Evolutionary conservation across 2,888 invertebrate genomes (phyloP).

Genomic region (Acleris cristana): DNA sequence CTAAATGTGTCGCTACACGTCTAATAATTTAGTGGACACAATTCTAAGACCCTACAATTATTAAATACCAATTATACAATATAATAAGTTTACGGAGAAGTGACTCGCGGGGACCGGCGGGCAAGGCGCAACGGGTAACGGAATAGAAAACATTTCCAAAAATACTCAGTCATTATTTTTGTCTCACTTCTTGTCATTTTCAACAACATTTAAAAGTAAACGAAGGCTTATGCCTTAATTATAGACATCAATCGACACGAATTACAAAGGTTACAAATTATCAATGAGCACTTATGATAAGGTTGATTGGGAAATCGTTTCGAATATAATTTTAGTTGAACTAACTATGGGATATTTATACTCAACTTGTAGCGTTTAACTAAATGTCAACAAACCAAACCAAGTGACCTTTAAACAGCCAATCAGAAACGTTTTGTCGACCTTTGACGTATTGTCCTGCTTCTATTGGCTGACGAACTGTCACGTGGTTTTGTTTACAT

Average conservation of each 20-base stretch:
- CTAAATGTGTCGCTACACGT: slow-evolving; percentile 42
- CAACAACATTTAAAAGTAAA: slow-evolving; percentile 51
- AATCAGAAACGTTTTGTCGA: too few relatives aligned
- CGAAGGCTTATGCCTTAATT: slow-evolving; percentile 18
- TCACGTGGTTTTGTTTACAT: too few relatives aligned
- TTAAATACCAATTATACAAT: slow-evolving; percentile 49
- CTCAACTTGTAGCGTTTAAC: too few relatives aligned
- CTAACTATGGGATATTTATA: too few relatives aligned
- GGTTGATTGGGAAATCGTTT: slow-evolving; percentile 5
- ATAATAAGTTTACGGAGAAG: slow-evolving; percentile 25
- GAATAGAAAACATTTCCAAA: slow-evolving; percentile 63
- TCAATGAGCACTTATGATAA: slow-evolving; percentile 18
- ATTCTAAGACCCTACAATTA: slow-evolving; percentile 52
- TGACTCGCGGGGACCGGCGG: background rate
- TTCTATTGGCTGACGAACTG: too few relatives aligned
- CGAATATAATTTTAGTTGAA: background rate
- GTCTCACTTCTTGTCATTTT: slow-evolving; percentile 70
- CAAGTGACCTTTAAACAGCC: too few relatives aligned
- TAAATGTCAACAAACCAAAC: too few relatives aligned
- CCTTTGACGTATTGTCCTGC: too few relatives aligned
- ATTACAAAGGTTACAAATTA: slow-evolving; percentile 9
- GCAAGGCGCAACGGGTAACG: slow-evolving; percentile 42
- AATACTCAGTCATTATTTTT: slow-evolving; percentile 56
- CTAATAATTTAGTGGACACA: slow-evolving; percentile 61
- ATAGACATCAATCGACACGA: slow-evolving; percentile 6